phyloP scores from a whole-genome alignment of 92 coral and sea anemone species.

The Phenganax stokvisi region DNA sequence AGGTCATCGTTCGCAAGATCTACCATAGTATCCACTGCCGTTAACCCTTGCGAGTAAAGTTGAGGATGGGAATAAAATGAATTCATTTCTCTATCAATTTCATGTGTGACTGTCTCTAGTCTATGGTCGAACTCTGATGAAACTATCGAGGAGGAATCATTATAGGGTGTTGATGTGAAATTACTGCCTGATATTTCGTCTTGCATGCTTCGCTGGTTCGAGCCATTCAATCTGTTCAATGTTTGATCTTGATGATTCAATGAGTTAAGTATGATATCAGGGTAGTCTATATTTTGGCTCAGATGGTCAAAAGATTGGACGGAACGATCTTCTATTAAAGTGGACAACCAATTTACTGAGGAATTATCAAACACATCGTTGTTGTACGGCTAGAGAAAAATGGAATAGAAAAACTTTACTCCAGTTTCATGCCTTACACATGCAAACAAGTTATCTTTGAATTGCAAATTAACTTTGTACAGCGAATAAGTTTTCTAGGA shows the following conservation, averaged over 20 bases:
- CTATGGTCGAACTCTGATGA: conserved; percentile 24
- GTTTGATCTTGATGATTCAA: conserved; percentile 24
- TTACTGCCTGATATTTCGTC: conserved; percentile 4
- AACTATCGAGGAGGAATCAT: background rate
- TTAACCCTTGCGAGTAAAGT: conserved; percentile 11
- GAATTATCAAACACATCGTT: conserved; percentile 60
- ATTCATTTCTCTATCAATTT: conserved; percentile 22
- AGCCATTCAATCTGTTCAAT: conserved; percentile 25
- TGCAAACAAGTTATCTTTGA: background rate
- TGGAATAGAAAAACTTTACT: background rate
- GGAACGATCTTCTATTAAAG: conserved; percentile 71
- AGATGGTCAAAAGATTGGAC: conserved; percentile 44
- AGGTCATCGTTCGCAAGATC: background rate
- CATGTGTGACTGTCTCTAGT: conserved; percentile 15
- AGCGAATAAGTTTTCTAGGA: too few species aligned
- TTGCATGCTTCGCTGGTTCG: background rate
- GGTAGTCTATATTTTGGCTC: background rate
- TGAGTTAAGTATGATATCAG: conserved; percentile 1
- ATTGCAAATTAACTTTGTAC: background rate
- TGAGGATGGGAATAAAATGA: conserved; percentile 21
- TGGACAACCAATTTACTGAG: conserved; percentile 94
- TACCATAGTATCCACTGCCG: background rate
- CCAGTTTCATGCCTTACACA: background rate
- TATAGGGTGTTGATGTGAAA: background rate
- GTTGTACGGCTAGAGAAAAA: conserved; percentile 49